Evolutionary conservation across 2,888 invertebrate species (phyloP), one percentile per base, ranked within the genome.

Genomic region (Achlya flavicornis): DNA sequence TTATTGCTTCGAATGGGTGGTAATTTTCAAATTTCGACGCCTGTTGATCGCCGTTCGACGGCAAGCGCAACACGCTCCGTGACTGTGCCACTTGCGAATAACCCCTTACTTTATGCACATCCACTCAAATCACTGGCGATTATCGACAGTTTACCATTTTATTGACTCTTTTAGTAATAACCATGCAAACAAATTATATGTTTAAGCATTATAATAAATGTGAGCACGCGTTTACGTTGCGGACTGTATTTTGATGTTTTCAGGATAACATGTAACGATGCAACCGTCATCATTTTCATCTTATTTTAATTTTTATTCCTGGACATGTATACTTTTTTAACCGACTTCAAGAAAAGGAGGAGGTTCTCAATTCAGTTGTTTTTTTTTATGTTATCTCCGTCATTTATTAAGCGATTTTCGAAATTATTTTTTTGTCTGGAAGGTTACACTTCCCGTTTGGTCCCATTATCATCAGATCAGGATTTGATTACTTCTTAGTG

Each of bases 21-120:
- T 88, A 92, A 91, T 91, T 91, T 91, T 90, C 89, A 90, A 92
- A 92, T 90, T 89, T 91, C 85, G 76, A 83, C 75, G 89, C 91
- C 89, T 91, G 91, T 92, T 91, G 92, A 91, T 88, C 85, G 82
- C 78, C 73, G 76, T 75, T 79, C 76, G 71, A 75, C 72, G 75
- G 75, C 65, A 64, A 62, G 64, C 67, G 64, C 76, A 75, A 77
- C 72, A 71, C 76, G 76, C 75, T 78, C 75, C 77, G 76, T 73
- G 60, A 60, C 60, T 60, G 75, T 65, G 73, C 69, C 70, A 65
- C 60, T 60, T 41, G 67, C 73, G 80, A 83, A 82, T 83, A 76
- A 80, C 77, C 69, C 74, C 72, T 81, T 81, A 80, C 74, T 78
- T 75, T 80, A 73, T 76, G 68, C 76, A 73, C 68, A 76, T 78